Conservation (phyloP, 2,797 vertebrate species). For the Crotalus adamanteus region DNA sequence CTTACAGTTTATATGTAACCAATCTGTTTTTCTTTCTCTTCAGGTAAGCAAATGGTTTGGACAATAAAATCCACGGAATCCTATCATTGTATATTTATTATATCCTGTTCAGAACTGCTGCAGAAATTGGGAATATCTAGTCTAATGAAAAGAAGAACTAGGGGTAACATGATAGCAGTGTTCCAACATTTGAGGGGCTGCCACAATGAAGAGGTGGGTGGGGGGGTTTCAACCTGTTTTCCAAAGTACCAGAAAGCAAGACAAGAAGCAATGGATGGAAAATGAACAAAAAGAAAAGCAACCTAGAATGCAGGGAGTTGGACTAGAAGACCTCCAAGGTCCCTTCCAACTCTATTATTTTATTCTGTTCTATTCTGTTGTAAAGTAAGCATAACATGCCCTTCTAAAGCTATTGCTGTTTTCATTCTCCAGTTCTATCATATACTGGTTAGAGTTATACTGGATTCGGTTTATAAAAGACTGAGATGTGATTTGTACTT, state of each 20-base stretch:
- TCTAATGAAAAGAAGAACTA: not conserved
- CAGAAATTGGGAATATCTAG: not conserved
- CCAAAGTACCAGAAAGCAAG: too few species aligned
- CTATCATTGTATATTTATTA: not conserved
- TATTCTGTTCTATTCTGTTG: not conserved
- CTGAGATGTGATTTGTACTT: not conserved
- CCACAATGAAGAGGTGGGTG: not conserved
- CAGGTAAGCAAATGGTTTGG: not conserved
- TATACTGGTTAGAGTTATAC: not conserved
- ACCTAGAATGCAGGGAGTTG: too few species aligned
- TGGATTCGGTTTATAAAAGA: not conserved
- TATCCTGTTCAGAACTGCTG: not conserved
- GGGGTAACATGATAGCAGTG: not conserved
- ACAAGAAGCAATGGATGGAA: too few species aligned
- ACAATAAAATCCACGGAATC: not conserved
- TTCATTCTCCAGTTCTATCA: not conserved
- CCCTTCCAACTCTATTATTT: not conserved
- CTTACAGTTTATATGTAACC: not conserved
- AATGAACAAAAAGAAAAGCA: too few species aligned
- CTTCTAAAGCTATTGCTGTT: not conserved
- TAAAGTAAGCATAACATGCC: not conserved
- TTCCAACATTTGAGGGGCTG: not conserved
- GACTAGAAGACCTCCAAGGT: not conserved
- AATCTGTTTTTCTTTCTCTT: not conserved
- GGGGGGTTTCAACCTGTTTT: too few species aligned